Percentiles rank a stretch among this genome's conserved stretches.
These are phyloP conservation scores for Hirtodrosophila histrioides DNA, from an alignment of 2,888 invertebrate genomes.

Conservation along the genomic window DNA sequence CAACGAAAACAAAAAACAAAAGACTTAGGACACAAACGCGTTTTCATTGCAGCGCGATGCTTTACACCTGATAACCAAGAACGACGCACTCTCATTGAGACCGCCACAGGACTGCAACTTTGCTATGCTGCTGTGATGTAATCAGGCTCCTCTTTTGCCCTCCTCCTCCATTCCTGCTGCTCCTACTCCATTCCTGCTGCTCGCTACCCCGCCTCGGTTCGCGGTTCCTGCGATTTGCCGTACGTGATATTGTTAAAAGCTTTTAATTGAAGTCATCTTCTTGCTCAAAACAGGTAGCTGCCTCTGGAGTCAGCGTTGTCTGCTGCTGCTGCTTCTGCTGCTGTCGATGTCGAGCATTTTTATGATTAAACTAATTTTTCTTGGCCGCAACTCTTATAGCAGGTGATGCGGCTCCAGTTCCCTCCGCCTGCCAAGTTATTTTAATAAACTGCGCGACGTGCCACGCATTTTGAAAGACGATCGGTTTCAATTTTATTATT, in stretches of 20 bases:
- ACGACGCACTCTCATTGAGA: conserved; percentile 59
- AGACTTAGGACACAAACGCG: conserved; percentile 77
- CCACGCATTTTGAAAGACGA: conserved; percentile 81
- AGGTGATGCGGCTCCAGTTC: conserved; percentile 70
- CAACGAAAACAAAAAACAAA: conserved; percentile 46
- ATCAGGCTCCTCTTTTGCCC: conserved; percentile 54
- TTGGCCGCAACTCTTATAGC: conserved; percentile 66
- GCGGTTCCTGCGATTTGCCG: conserved; percentile 70
- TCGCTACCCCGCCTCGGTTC: conserved; percentile 20
- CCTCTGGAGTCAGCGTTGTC: conserved; percentile 52
- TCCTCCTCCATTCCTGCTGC: no score
- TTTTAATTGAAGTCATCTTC: conserved; percentile 83
- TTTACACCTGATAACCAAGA: conserved; percentile 74
- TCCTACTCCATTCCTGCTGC: conserved; percentile 4
- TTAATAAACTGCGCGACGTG: conserved; percentile 85
- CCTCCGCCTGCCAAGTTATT: conserved; percentile 81
- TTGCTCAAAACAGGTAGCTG: conserved; percentile 79
- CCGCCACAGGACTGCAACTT: conserved; percentile 58
- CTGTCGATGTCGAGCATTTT: conserved; percentile 77
- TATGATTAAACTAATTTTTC: conserved; percentile 82
- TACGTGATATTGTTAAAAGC: conserved; percentile 84
- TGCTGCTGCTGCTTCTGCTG: conserved; percentile 36
- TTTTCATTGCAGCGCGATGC: conserved; percentile 67
- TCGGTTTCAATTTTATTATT: conserved; percentile 81
- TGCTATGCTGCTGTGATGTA: conserved; percentile 67